Evolutionary conservation across 2,797 vertebrate genomes (phyloP).

Genomic region (Semaprochilodus insignis): DNA sequence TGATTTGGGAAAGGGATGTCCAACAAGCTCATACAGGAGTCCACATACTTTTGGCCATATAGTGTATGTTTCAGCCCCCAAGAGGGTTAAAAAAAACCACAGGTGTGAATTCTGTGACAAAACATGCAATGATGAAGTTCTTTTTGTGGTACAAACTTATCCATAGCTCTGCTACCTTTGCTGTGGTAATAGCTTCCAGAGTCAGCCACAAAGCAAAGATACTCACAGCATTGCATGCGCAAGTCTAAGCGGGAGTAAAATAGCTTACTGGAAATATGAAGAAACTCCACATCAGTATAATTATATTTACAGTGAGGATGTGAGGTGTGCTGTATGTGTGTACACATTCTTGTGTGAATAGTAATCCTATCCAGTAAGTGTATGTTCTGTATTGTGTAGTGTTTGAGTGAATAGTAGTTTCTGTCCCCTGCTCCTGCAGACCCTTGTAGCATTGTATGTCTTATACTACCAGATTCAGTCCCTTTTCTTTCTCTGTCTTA

Average conservation of each 20-base stretch:
- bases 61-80: no score
- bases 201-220: background rate
- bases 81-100: no score
- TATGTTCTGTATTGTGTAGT: background rate
- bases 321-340: background rate
- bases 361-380: background rate
- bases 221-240: conserved; percentile 1
- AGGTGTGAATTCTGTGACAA: no score
- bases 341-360: background rate
- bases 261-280: background rate
- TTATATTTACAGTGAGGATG: background rate
- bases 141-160: no score
- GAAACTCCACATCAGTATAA: background rate
- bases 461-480: background rate
- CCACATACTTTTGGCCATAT: no score
- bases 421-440: background rate
- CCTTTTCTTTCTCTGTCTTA: conserved; percentile 54
- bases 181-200: no score
- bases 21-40: no score
- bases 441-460: background rate
- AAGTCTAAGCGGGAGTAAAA: background rate
- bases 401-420: conserved; percentile 3
- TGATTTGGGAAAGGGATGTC: no score
- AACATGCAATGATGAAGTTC: no score
- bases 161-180: no score